Evolutionary conservation across 2,797 vertebrate species (phyloP), one percentile per base, ranked within the genome.

Genomic region (Gallinago solitaria): DNA sequence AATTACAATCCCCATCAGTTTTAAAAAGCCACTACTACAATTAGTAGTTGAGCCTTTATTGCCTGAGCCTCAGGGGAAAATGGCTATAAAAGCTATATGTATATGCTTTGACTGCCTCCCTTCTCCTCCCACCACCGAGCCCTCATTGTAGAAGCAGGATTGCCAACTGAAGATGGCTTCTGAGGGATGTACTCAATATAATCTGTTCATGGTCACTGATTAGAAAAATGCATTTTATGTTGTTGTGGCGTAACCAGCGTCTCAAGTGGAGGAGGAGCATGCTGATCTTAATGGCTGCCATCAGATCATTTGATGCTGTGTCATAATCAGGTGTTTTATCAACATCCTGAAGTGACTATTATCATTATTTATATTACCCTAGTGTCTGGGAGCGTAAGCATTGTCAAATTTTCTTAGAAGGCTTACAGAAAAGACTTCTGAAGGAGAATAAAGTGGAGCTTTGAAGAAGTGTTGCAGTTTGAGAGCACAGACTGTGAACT

Each of bases 1-100:
- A 95, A 96, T 92, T 78, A 90, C 67, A 89, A 73, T 86, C 67
- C 47, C 57, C 54, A 91, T 67, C 70, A 75, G 51, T 47, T 95
- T 74, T 53, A 83, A 95, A 85, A 90, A 93, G 56, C 48, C 32
- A 90, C 51, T 61, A 81, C 86, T 80, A 30, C 60, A 87, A 76
- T 56, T 56, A 89, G 43, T 9, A 82, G 18, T 28, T 35, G 41
- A 80, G 24, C 24, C 50, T 83, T 93, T 90, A 88, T 78, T 60
- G 84, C 54, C 41, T 67, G 90, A 90, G 39, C 70, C 74, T 78
- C 32, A 57, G 14, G 30, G 61, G 71, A 83, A 97, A 95, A 79
- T 28, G 43, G 94, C 79, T n/a, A n/a, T n/a, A n/a, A n/a, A n/a
- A n/a, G n/a, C n/a, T n/a, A n/a, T n/a, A n/a, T n/a, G n/a, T n/a